Base-by-base conservation (phyloP, 2,888 invertebrate species). In the Byasa hedistus region DNA sequence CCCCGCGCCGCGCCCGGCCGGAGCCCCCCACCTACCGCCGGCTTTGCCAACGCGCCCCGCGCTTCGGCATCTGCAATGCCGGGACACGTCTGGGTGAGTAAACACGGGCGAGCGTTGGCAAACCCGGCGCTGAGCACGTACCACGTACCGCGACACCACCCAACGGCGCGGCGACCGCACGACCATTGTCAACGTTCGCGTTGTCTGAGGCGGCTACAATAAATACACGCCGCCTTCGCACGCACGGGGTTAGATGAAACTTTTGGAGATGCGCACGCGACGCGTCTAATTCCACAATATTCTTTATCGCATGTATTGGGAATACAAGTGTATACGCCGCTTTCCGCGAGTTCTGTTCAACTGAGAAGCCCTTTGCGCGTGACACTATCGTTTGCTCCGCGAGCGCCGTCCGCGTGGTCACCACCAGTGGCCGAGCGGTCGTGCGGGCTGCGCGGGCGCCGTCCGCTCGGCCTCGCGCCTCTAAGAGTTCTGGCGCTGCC, bases 401-500 rank as follows among this genome's bases (percentile, higher is more conserved):
- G 61, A n/a, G 44, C 23, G 19, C 21, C 48, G 7, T 10, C 10
- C 23, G 62, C 24, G 10, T 19, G 22, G 48, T 67, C 73, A 68
- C 71, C 72, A 69, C 60, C 66, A 61, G 69, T 67, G 68, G 72
- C 61, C 71, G 71, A 69, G 69, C 71, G 66, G 69, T 76, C 71
- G 79, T 73, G 67, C 69, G 77, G 72, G 72, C 32, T 32, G 32
- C 32, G 10, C 32, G 68, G 71, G 73, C 71, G 76, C 79, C 70
- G 76, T 73, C 64, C 79, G 83, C 84, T 80, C 85, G 80, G 79
- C 84, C 75, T 78, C 80, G 71, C 85, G 85, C 85, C 88, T 87
- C 91, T 92, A 92, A 81, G 92, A 91, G 86, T 87, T 92, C 82
- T 94, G 93, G 69, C 94, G 93, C 86, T 95, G 95, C 75, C 95